phyloP scores from a whole-genome alignment of 1,140 invertebrate species.

The Pogonomyrmex barbatus region DNA sequence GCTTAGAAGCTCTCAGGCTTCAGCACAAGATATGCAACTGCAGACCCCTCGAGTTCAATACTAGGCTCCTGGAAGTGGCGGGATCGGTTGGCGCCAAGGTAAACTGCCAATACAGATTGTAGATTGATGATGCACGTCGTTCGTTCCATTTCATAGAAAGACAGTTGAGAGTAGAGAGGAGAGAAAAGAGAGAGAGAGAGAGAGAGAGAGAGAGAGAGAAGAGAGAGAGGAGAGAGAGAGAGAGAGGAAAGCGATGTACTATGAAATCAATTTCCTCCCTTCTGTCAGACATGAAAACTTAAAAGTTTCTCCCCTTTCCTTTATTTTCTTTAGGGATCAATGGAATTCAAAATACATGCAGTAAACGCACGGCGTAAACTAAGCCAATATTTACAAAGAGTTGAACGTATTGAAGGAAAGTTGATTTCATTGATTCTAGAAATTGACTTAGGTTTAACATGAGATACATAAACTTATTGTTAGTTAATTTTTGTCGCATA shows the following conservation, averaged over 20 bases:
- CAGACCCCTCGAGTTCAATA: conserved; percentile 93
- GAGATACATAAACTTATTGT: neutral
- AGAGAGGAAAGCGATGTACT: conserved; percentile 6
- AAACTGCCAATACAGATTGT: conserved; percentile 44
- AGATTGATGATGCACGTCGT: neutral
- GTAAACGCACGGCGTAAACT: neutral
- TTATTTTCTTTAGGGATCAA: neutral
- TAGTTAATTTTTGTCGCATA: neutral
- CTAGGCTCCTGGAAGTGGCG: conserved; percentile 91
- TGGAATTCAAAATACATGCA: neutral
- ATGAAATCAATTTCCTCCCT: conserved; percentile 49
- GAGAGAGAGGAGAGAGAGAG: neutral
- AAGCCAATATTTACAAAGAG: neutral
- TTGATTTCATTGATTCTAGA: conserved; percentile 4
- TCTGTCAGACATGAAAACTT: neutral
- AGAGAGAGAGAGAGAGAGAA: neutral
- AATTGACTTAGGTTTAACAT: neutral
- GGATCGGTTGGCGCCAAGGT: conserved; percentile 93
- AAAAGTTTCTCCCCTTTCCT: neutral
- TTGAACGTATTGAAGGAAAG: neutral
- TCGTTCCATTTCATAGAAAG: conserved; percentile 31
- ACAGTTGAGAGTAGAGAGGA: neutral
- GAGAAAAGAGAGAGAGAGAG: neutral
- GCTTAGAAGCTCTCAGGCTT: conserved; percentile 91
- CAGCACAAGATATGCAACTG: conserved; percentile 95